phyloP scores from a whole-genome alignment of 2,113 vertebrate genomes.

The mouse (Mus musculus) region GRCm39 chr3:27493001-27493500 shows the following conservation, averaged over 20 bases:
- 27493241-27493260: background rate
- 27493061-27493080: too few species aligned
- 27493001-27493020: too few species aligned
- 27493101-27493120: too few species aligned
- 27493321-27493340: background rate
- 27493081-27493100: too few species aligned
- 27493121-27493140: too few species aligned
- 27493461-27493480: constrained; percentile 8
- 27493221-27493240: background rate
- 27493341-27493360: too few species aligned
- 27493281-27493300: background rate
- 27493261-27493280: background rate
- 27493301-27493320: too few species aligned
- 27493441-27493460: constrained; percentile 38
- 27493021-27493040: too few species aligned
- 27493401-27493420: background rate
- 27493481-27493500: constrained; percentile 56
- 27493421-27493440: constrained; percentile 19
- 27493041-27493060: too few species aligned
- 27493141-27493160: too few species aligned
- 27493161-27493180: too few species aligned
- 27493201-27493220: background rate
- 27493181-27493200: background rate
- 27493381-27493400: background rate
- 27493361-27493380: background rate